Percentiles rank a stretch among this genome's conserved stretches.
Conservation (phyloP, 1,140 invertebrate genomes). For the Conus betulinus region DNA sequence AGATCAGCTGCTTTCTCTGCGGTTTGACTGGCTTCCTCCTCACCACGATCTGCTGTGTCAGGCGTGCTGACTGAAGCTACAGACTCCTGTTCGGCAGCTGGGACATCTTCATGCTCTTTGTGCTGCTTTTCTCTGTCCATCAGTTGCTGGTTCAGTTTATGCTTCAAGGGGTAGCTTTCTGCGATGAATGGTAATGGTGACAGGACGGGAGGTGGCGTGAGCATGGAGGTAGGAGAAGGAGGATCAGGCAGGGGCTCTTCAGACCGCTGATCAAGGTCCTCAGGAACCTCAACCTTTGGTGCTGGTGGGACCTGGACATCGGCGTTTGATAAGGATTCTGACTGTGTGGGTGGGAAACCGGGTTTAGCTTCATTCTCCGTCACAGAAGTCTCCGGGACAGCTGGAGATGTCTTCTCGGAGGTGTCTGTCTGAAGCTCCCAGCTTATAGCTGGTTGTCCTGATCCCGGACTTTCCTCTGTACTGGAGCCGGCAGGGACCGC, state of each 20-base stretch:
- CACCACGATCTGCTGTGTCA: background rate
- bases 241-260: background rate
- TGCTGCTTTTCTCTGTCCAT: background rate
- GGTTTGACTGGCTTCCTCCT: background rate
- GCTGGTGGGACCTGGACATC: background rate
- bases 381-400: background rate
- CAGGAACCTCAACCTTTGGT: background rate
- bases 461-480: too few relatives aligned
- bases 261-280: background rate
- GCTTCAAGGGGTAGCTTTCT: background rate
- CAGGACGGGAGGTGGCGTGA: background rate
- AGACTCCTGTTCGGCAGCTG: background rate
- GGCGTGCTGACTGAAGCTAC: background rate
- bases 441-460: too few relatives aligned
- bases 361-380: background rate
- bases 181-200: background rate
- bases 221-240: background rate
- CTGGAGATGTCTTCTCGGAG: background rate
- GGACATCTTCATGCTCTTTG: background rate
- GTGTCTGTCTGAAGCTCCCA: too few relatives aligned
- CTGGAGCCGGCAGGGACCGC: background rate
- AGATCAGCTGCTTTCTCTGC: background rate
- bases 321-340: background rate
- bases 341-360: background rate
- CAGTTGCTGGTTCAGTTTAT: background rate